phyloP scores from a whole-genome alignment of 2,888 invertebrate species.

The Bellardia pandia region DNA sequence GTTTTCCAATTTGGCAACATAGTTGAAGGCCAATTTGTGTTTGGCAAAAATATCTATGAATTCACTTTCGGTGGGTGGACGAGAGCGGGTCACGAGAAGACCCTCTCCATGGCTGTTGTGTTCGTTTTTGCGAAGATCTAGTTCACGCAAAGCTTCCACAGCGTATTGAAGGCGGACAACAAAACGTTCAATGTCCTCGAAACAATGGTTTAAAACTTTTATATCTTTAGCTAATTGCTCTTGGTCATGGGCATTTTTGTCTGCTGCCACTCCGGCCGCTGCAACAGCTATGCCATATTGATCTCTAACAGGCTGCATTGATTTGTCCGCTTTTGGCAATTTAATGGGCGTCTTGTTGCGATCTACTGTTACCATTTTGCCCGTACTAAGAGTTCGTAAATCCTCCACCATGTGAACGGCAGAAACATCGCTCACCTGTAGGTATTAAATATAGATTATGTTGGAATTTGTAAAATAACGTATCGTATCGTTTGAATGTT shows the following conservation, averaged over 20 bases:
- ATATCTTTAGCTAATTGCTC: slow-evolving; percentile 98
- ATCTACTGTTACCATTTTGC: slow-evolving; percentile 86
- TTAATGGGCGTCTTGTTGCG: slow-evolving; percentile 80
- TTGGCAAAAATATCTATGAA: slow-evolving; percentile 99
- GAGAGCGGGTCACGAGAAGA: slow-evolving; percentile 95
- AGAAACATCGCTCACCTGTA: slow-evolving; percentile 90
- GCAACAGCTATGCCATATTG: slow-evolving; percentile 81
- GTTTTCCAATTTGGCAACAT: slow-evolving; percentile 96
- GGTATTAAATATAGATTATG: neutral
- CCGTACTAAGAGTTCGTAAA: slow-evolving; percentile 88
- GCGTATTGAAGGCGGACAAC: slow-evolving; percentile 98
- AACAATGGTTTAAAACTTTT: slow-evolving; percentile 97
- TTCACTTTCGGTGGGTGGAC: slow-evolving; percentile 97
- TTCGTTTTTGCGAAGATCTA: slow-evolving; percentile 91
- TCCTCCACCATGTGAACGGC: slow-evolving; percentile 94
- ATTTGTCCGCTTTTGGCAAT: slow-evolving; percentile 76
- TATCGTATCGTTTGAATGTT: slow-evolving; percentile 31
- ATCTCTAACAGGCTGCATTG: slow-evolving; percentile 78
- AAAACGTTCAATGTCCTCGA: slow-evolving; percentile 99
- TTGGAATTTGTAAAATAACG: neutral
- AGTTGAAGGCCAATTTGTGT: slow-evolving; percentile 98
- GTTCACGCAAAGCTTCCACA: slow-evolving; percentile 95
- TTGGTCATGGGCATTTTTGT: slow-evolving; percentile 93
- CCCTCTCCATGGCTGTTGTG: slow-evolving; percentile 92
- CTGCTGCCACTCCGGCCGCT: slow-evolving; percentile 86